Evolutionary conservation across 2,113 vertebrate genomes (phyloP), one percentile per base, ranked within the genome.

Genomic region (Thunnus thynnus): DNA sequence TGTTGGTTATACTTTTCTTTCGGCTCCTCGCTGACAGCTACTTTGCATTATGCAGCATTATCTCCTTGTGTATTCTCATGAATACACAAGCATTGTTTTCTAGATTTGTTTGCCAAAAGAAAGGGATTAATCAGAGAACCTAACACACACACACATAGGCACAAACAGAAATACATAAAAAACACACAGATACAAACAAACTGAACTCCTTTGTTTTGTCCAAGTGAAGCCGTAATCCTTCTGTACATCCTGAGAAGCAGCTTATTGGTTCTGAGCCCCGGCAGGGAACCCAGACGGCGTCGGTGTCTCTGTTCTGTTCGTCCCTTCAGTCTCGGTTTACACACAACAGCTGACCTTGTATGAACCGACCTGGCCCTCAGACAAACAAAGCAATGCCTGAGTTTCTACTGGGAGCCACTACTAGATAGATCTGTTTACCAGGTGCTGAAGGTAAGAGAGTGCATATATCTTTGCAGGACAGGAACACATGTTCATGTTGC

Each of bases 371-470:
- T 11, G 63, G 51, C 44, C 41, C 47, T 67, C 8, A 25, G 44
- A 80, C 48, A 82, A 84, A 90, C 75, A 78, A 85, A 67, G 79
- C 75, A 68, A 68, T 14, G 67, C 71, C 62, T 50, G 25, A 46
- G 74, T 65, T 82, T 62, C 71, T 76, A 12, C 12, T 47, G 32
- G 79, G 76, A 86, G 64, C 65, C 73, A 78, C 63, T 80, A 64
- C 86, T 73, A 83, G 74, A 84, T 32, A 73, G 69, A 78, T 84
- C 12, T 84, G 77, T 86, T 90, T 79, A 63, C 71, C 76, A 73
- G 69, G 58, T 55, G 61, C 54, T 5, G 17, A 36, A 74, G 32
- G 50, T 44, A 1, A 13, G 20, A 75, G 25, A 6, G 55, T 50
- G 54, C 50, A 25, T 71, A 22, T 67, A 72, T 77, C 63, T 62